Percentiles rank a stretch among this genome's conserved stretches.
Evolutionary conservation across 2,113 vertebrate genomes (phyloP).

Genomic region (Synchiropus splendidus): DNA sequence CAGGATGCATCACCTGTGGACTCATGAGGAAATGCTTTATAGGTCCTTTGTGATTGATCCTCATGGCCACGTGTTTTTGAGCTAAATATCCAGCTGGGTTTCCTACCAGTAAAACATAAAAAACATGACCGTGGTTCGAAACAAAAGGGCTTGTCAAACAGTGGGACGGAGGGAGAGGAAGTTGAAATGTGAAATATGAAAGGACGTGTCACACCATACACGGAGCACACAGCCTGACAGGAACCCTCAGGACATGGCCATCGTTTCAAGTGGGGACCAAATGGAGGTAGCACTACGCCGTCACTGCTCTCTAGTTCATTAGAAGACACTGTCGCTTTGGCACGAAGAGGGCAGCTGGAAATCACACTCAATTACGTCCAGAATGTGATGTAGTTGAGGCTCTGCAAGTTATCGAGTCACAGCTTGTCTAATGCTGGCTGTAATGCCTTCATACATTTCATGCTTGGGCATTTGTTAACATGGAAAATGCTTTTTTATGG

Average conservation of each 20-base stretch:
- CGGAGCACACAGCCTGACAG: constrained; percentile 51
- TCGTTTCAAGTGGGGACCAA: constrained; percentile 61
- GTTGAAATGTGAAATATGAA: constrained; percentile 52
- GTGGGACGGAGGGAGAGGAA: constrained; percentile 18
- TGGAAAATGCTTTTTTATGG: not conserved
- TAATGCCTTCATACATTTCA: constrained; percentile 37
- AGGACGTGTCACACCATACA: constrained; percentile 49
- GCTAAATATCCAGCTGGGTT: constrained; percentile 30
- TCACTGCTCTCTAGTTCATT: constrained; percentile 61
- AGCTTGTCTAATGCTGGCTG: constrained; percentile 44
- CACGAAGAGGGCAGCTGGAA: constrained; percentile 46
- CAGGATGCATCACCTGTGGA: no score
- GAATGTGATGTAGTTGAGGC: constrained; percentile 44
- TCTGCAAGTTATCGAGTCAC: constrained; percentile 41
- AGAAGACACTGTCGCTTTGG: constrained; percentile 51
- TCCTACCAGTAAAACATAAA: constrained; percentile 42
- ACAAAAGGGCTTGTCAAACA: constrained; percentile 35
- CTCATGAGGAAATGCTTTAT: no score
- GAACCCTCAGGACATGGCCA: constrained; percentile 59
- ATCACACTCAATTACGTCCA: constrained; percentile 56
- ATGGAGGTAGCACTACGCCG: constrained; percentile 63
- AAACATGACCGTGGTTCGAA: constrained; percentile 56
- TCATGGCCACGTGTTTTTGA: no score
- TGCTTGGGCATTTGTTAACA: constrained; percentile 14
- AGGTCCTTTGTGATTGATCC: no score